These are phyloP conservation scores for Morone saxatilis DNA, from an alignment of 2,113 vertebrate species.

Conservation along the genomic window DNA sequence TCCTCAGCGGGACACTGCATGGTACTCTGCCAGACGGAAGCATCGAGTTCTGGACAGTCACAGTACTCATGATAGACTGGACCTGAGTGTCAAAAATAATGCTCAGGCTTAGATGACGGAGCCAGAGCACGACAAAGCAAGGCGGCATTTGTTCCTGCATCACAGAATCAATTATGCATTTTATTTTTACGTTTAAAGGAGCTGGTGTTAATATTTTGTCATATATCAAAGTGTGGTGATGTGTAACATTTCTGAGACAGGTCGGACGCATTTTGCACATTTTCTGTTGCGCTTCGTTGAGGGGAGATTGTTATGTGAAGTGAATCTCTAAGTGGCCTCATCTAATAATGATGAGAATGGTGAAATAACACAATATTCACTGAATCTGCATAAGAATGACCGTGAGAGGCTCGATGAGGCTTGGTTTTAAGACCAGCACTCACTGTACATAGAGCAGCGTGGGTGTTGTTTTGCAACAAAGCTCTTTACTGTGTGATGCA, in stretches of 20 bases:
- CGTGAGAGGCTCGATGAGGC: not conserved
- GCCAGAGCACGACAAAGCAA: not conserved
- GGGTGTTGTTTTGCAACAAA: not conserved
- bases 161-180: not conserved
- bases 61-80: slow-evolving; percentile 94
- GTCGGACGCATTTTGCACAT: not conserved
- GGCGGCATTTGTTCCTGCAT: not conserved
- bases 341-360: not conserved
- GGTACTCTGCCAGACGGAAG: slow-evolving; percentile 82
- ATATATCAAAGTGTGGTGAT: not conserved
- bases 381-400: not conserved
- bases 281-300: too few relatives aligned
- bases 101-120: not conserved
- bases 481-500: not conserved
- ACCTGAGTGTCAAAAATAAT: slow-evolving; percentile 73
- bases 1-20: slow-evolving; percentile 88
- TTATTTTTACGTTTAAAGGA: not conserved
- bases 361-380: not conserved
- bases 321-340: not conserved
- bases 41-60: slow-evolving; percentile 87
- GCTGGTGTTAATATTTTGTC: not conserved
- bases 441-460: not conserved
- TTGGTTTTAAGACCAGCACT: not conserved
- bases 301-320: not conserved
- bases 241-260: not conserved